Percentiles rank a stretch among this genome's conserved stretches.
Evolutionary conservation across 2,888 invertebrate species (phyloP).

Genomic region (Drosophila quasianomalipes): DNA sequence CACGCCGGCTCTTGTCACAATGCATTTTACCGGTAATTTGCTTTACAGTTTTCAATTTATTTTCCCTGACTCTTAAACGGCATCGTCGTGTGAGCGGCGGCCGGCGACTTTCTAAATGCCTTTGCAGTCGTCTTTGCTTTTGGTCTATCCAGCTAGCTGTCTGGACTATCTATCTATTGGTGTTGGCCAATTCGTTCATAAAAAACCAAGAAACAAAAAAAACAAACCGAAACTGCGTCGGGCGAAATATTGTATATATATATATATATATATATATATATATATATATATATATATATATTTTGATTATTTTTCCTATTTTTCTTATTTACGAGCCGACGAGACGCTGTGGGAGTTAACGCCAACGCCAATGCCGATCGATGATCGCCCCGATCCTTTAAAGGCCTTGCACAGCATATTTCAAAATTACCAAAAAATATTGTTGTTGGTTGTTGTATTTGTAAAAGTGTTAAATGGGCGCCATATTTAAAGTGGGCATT

Average conservation of each 20-base stretch:
- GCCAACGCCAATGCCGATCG: conserved; percentile 33
- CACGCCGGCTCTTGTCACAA: conserved; percentile 78
- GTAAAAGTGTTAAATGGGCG: conserved; percentile 72
- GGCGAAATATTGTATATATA: conserved; percentile 33
- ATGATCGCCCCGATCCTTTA: conserved; percentile 62
- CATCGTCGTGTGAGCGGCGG: conserved; percentile 61
- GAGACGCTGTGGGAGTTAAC: conserved; percentile 52
- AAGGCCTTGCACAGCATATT: conserved; percentile 64
- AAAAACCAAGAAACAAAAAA: conserved; percentile 27
- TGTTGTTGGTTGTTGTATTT: conserved; percentile 14
- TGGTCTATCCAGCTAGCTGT: conserved; percentile 52
- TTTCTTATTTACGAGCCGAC: conserved; percentile 49
- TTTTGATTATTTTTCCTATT: conserved; percentile 32
- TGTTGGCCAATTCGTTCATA: conserved; percentile 73
- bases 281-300: conserved; percentile 43
- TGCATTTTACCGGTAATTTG: conserved; percentile 79
- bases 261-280: conserved; percentile 37
- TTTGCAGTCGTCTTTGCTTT: conserved; percentile 46
- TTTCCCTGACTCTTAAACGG: conserved; percentile 68
- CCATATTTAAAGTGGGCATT: conserved; percentile 57
- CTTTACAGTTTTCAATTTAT: conserved; percentile 80
- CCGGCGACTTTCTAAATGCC: conserved; percentile 78
- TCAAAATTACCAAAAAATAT: conserved; percentile 52
- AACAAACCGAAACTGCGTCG: conserved; percentile 29
- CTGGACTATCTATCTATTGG: conserved; percentile 69